Evolutionary conservation across 2,113 vertebrate species (phyloP).

Genomic region (Lanius ludovicianus): DNA sequence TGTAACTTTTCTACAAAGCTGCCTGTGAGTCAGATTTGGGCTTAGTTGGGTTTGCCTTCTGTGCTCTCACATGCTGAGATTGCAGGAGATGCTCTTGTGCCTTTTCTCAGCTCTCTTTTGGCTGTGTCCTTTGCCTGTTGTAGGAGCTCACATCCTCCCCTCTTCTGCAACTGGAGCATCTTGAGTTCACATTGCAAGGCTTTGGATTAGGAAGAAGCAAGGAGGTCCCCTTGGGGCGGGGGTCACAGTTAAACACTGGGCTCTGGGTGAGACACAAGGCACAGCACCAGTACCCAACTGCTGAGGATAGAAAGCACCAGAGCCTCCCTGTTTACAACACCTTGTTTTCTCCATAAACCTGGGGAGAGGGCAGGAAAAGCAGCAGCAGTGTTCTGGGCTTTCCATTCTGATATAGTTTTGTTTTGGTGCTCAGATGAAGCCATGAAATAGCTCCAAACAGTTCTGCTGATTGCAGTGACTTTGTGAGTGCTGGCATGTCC

Average conservation of each 20-base stretch:
- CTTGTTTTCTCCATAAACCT: background rate
- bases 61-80: background rate
- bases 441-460: background rate
- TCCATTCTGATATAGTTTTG: background rate
- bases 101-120: background rate
- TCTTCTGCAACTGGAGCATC: background rate
- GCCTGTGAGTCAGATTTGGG: background rate
- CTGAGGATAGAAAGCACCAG: background rate
- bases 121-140: fast-evolving
- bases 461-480: background rate
- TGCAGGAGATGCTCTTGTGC: background rate
- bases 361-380: background rate
- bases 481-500: background rate
- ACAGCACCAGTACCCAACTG: background rate
- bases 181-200: background rate
- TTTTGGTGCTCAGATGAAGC: background rate
- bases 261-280: background rate
- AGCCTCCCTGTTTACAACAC: background rate
- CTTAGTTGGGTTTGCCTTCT: background rate
- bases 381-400: background rate
- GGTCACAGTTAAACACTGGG: background rate
- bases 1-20: background rate
- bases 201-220: background rate
- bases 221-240: background rate
- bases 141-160: background rate